phyloP scores from a whole-genome alignment of 2,113 vertebrate species.

The Tenrec ecaudatus region DNA sequence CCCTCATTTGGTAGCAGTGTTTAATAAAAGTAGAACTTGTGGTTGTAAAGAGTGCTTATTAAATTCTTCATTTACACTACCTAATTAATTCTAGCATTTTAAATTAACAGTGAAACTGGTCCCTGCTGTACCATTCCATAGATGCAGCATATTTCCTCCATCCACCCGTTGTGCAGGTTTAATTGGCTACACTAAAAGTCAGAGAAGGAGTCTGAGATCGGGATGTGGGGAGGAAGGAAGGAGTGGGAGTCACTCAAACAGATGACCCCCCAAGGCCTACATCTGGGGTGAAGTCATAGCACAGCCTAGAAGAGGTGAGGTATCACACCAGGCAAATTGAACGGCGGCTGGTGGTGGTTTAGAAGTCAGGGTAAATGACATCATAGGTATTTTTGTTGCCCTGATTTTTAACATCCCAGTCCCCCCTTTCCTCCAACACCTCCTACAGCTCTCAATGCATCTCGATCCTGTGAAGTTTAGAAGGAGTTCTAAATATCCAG shows the following conservation, averaged over 20 bases:
- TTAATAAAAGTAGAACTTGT: constrained; percentile 91
- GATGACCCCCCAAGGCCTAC: constrained; percentile 30
- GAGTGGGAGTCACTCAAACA: background rate
- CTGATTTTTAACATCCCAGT: constrained; percentile 79
- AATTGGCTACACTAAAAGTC: constrained; percentile 88
- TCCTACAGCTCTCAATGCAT: constrained; percentile 80
- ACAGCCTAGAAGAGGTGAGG: constrained; percentile 59
- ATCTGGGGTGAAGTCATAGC: constrained; percentile 45
- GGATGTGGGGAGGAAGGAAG: constrained; percentile 58
- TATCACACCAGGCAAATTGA: constrained; percentile 51
- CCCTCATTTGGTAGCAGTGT: constrained; percentile 85
- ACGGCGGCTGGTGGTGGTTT: constrained; percentile 68
- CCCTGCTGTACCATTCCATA: constrained; percentile 90
- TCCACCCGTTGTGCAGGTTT: constrained; percentile 89
- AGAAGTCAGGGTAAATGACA: constrained; percentile 80
- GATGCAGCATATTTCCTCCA: constrained; percentile 88
- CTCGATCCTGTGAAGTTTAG: constrained; percentile 79
- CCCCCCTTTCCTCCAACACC: constrained; percentile 79
- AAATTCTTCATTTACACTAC: constrained; percentile 92
- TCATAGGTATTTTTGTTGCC: constrained; percentile 82
- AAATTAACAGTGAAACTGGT: constrained; percentile 93
- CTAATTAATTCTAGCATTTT: constrained; percentile 94
- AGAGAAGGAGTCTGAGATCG: constrained; percentile 59
- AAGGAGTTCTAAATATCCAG: constrained; percentile 79
- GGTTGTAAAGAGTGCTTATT: constrained; percentile 92